Evolutionary conservation across 2,113 vertebrate genomes (phyloP), one percentile per base, ranked within the genome.

Genomic region (Coregonus clupeaformis): DNA sequence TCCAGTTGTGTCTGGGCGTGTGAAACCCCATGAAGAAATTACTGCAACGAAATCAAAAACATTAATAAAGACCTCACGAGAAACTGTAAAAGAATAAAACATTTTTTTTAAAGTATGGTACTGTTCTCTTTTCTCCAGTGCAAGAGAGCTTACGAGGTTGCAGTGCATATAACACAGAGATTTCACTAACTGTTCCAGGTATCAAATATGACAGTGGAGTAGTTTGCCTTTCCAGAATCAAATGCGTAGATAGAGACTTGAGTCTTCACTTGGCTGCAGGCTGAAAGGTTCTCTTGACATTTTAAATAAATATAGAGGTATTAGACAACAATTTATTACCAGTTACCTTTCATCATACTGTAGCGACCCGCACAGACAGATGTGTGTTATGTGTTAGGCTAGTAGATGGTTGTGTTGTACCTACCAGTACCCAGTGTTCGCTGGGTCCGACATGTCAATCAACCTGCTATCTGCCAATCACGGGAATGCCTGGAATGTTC

Each of bases 221-320:
- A 36, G 32, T 42, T 42, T 42, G 36, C 7, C 36, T 42, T 42
- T 42, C 36, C 36, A 42, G 36, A 42, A 42, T 11, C 9, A 42
- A 42, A 42, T 42, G 36, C 2, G 9, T 42, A 42, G 9, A 42
- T 42, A 42, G 36, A 36, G 36, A 42, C 9, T 42, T 42, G 36
- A 42, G 36, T 42, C 2, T 42, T 42, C 9, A 42, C 36, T 42
- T 42, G 36, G 9, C 36, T 42, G 80, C 86, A 90, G 25, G 89
- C 87, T 62, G 79, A 80, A 72, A 86, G 87, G 76, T 85, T 96
- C 71, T 97, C 91, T 91, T 93, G 29, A 30, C 9, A 67, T 25
- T 59, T 16, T 5, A n/a, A 59, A n/a, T 30, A 63, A 4, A 27
- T 52, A 68, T 6, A 72, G n/a, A 49, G 12, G 0, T 4, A 62